Evolutionary conservation across 1,140 invertebrate species (phyloP).

Genomic region (Homarus americanus): DNA sequence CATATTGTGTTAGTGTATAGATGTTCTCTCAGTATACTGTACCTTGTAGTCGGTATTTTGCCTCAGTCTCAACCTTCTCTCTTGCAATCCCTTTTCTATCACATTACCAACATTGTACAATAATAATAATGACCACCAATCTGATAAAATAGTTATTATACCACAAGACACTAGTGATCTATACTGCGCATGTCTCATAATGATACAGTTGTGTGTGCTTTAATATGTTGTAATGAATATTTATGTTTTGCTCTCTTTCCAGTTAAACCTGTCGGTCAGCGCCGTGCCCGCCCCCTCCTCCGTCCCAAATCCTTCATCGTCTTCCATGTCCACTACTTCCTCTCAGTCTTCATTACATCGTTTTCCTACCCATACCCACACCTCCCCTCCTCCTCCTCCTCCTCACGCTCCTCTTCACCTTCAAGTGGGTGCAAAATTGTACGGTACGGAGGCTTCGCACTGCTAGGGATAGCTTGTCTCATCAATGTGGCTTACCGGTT

Average conservation of each 20-base stretch:
- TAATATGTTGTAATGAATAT: slow-evolving; percentile 24
- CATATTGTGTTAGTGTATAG: no score
- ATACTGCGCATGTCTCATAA: no score
- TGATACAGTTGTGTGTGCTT: background rate
- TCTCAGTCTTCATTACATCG: slow-evolving; percentile 26
- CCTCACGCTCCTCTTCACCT: slow-evolving; percentile 73
- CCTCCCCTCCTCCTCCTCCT: slow-evolving; percentile 61
- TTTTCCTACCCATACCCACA: slow-evolving; percentile 48
- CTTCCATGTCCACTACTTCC: slow-evolving; percentile 35
- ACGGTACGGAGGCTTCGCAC: slow-evolving; percentile 71
- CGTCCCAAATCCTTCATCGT: slow-evolving; percentile 19
- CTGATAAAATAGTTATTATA: no score
- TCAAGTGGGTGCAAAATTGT: slow-evolving; percentile 69
- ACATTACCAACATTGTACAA: no score
- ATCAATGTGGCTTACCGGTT: slow-evolving; percentile 2
- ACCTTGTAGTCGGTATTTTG: no score
- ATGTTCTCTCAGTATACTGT: no score
- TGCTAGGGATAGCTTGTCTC: slow-evolving; percentile 61
- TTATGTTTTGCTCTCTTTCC: slow-evolving; percentile 44
- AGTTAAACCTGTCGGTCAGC: slow-evolving; percentile 59
- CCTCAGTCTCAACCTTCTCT: no score
- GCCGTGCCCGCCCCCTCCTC: slow-evolving; percentile 55
- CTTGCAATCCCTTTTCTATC: no score
- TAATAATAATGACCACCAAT: no score
- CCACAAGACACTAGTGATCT: no score